These are phyloP conservation scores for Hydraecia micacea DNA, from an alignment of 2,888 invertebrate genomes.

Conservation along the genomic window DNA sequence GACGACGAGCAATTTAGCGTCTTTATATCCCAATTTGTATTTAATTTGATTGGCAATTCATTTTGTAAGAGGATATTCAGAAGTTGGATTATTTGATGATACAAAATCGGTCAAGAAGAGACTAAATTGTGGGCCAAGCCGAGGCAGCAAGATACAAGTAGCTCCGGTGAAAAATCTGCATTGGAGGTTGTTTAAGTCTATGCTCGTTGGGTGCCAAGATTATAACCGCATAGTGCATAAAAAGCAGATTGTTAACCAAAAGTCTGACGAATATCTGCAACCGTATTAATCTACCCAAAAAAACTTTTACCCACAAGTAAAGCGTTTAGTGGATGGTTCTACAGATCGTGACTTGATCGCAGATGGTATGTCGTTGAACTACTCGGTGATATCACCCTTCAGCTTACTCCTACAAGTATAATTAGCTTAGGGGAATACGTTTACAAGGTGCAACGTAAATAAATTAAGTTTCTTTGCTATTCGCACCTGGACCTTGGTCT, in stretches of 20 bases:
- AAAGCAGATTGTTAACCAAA: slow-evolving; percentile 20
- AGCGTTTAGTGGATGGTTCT: background rate
- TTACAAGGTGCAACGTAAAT: slow-evolving; percentile 37
- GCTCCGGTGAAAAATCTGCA: slow-evolving; percentile 38
- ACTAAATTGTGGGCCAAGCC: background rate
- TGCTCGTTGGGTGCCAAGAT: slow-evolving; percentile 47
- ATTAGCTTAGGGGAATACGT: slow-evolving; percentile 37
- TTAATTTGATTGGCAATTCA: slow-evolving; percentile 26
- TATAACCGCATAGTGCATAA: slow-evolving; percentile 29
- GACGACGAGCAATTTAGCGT: slow-evolving; percentile 29
- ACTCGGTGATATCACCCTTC: slow-evolving; percentile 44
- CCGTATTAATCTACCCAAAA: background rate
- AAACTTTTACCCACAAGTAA: background rate
- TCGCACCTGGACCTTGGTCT: slow-evolving; percentile 10
- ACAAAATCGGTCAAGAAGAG: slow-evolving; percentile 29
- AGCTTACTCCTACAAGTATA: slow-evolving; percentile 46
- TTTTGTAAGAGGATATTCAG: slow-evolving; percentile 16
- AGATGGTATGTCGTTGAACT: slow-evolving; percentile 25
- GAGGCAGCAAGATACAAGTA: background rate
- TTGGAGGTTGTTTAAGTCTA: slow-evolving; percentile 36
- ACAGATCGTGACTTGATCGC: slow-evolving; percentile 34
- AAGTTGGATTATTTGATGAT: slow-evolving; percentile 4
- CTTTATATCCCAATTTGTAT: slow-evolving; percentile 30
- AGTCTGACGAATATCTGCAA: slow-evolving; percentile 17
- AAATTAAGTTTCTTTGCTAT: slow-evolving; percentile 23